These are phyloP conservation scores for Odocoileus hemionus DNA, from an alignment of 2,113 vertebrate genomes.

Conservation along the genomic window DNA sequence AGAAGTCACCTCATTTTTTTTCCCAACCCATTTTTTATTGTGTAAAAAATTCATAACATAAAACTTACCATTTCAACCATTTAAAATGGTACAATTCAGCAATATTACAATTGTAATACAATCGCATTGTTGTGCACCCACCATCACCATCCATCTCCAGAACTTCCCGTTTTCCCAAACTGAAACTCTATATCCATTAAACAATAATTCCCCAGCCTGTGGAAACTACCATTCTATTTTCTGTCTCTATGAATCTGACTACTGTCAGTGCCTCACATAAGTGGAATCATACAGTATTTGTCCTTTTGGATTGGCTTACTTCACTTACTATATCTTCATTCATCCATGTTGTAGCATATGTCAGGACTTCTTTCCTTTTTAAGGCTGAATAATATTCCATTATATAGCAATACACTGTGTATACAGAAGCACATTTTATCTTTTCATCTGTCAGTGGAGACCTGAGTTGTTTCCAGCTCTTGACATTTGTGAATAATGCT, in stretches of 20 bases:
- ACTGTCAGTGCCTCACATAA: neutral
- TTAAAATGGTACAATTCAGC: neutral
- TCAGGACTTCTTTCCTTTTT: neutral
- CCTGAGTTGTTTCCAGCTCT: neutral
- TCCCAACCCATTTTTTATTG: neutral
- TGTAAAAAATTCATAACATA: neutral
- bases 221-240: neutral
- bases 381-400: neutral
- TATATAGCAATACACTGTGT: neutral
- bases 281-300: neutral
- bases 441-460: neutral
- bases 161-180: neutral
- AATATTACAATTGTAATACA: neutral
- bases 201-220: neutral
- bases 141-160: neutral
- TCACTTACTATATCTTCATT: neutral
- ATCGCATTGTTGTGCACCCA: neutral
- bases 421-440: neutral
- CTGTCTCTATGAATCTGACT: neutral
- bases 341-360: neutral
- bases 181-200: neutral
- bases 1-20: neutral
- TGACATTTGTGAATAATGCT: neutral
- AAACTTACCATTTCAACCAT: neutral
- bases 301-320: neutral